Conservation (phyloP, 1,140 invertebrate genomes). For the Eciton burchellii region DNA sequence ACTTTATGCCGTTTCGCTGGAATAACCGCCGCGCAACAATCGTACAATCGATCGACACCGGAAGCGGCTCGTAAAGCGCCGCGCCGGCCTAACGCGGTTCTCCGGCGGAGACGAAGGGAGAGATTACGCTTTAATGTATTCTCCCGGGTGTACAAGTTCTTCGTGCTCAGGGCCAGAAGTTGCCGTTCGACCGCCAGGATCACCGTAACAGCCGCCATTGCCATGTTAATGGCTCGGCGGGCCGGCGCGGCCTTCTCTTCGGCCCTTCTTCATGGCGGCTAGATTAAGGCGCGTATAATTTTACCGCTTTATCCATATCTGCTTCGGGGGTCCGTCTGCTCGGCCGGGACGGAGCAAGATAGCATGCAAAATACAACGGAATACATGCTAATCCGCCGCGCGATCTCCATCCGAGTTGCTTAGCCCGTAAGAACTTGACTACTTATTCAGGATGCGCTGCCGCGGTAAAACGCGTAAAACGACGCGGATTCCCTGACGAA, state of each 20-base stretch:
- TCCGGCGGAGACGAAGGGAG: constrained; percentile 41
- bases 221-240: constrained; percentile 66
- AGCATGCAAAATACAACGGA: constrained; percentile 22
- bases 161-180: constrained; percentile 64
- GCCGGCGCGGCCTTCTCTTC: constrained; percentile 26
- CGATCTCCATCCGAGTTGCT: background rate
- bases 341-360: background rate
- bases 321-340: background rate
- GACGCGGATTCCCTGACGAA: background rate
- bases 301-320: constrained; percentile 51
- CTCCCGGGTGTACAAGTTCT: constrained; percentile 68
- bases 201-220: constrained; percentile 70
- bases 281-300: constrained; percentile 48
- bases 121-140: constrained; percentile 74
- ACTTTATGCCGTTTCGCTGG: background rate
- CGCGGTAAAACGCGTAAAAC: background rate
- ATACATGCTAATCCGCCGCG: constrained; percentile 48
- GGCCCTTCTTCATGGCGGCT: constrained; percentile 47
- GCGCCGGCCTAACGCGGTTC: constrained; percentile 11
- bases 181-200: constrained; percentile 54
- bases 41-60: constrained; percentile 5
- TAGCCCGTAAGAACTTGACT: background rate
- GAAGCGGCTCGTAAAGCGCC: background rate
- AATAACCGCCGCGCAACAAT: background rate
- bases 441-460: background rate